These are phyloP conservation scores for Chlorops oryzae DNA, from an alignment of 1,140 invertebrate genomes.

Conservation along the genomic window DNA sequence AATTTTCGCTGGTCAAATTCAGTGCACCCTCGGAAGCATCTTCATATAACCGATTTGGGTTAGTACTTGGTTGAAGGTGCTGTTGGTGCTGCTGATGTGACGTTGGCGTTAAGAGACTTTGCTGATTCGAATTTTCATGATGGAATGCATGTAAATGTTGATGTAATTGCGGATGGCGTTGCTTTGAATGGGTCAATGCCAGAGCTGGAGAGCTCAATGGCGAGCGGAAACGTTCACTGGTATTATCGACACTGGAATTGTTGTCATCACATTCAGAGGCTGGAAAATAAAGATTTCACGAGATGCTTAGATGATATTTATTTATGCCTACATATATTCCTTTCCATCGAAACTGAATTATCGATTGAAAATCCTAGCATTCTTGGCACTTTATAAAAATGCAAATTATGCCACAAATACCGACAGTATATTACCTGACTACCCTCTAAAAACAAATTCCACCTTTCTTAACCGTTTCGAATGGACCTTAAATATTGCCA, in stretches of 20 bases:
- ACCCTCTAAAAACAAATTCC: too few species aligned
- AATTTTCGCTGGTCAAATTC: conserved; percentile 43
- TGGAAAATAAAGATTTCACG: conserved; percentile 17
- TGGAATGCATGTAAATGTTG: conserved; percentile 5
- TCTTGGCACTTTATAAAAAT: conserved; percentile 19
- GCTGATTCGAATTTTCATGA: not conserved
- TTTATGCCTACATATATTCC: too few species aligned
- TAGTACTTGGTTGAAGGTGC: conserved; percentile 8
- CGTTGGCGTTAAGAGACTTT: conserved; percentile 14
- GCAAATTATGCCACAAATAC: conserved; percentile 4
- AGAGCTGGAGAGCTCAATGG: conserved; percentile 29
- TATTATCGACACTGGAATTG: conserved; percentile 40
- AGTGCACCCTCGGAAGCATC: conserved; percentile 36
- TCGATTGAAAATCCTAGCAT: not conserved
- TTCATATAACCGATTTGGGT: conserved; percentile 20
- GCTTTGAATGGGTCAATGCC: conserved; percentile 16
- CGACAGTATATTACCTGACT: too few species aligned
- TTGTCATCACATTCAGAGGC: conserved; percentile 45
- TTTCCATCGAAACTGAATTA: conserved; percentile 1
- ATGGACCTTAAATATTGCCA: too few species aligned
- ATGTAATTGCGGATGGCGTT: conserved; percentile 21
- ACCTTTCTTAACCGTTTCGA: too few species aligned
- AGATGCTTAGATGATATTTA: too few species aligned
- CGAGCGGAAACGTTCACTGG: conserved; percentile 41
- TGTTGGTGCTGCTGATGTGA: conserved; percentile 6